Evolutionary conservation across 1,140 invertebrate genomes (phyloP), one percentile per base, ranked within the genome.

Genomic region (Manduca sexta): DNA sequence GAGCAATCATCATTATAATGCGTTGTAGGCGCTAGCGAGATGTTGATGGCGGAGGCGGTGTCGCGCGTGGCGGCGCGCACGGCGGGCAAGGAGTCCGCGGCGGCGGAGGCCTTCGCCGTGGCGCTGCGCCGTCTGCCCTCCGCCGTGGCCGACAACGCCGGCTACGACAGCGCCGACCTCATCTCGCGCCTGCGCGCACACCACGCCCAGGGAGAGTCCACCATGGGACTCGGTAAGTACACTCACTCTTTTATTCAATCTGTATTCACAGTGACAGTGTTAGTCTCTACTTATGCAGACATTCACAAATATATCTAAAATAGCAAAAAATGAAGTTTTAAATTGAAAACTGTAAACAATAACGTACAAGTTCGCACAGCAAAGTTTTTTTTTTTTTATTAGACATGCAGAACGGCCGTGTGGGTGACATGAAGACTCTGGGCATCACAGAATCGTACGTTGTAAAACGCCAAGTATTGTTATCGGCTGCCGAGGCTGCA

Each of bases 141-240:
- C 17, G 94, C 95, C 40, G 98, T 99, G 63, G 97, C 97, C 17
- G 98, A 99, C 79, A 99, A 99, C 88, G 98, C 95, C 57, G 98
- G 98, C 45, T 98, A 96, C 78, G 98, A 99, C 88, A 98, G 97
- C 40, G 95, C 97, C 7, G 95, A 99, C 63, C 87, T 99, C 17
- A 88, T 99, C 29, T 93, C 95, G 12, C 91, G 98, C 70, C 88
- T 99, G 14, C 87, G 97, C 60, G 97, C 98, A 15, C 89, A 91
- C 12, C 98, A 99, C 82, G 92, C 93, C 35, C 91, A 93, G 58
- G 94, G 93, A 40, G 79, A 88, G 17, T 80, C 80, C 38, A 93
- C 93, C 0, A 89, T 90, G 84, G 98, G 98, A 44, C 87, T 99
- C n/a, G 90, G 94, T 95, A 78, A 87, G 85, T 86, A 12, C 14